phyloP scores from a whole-genome alignment of 2,888 invertebrate species.

The Apoderus coryli region DNA sequence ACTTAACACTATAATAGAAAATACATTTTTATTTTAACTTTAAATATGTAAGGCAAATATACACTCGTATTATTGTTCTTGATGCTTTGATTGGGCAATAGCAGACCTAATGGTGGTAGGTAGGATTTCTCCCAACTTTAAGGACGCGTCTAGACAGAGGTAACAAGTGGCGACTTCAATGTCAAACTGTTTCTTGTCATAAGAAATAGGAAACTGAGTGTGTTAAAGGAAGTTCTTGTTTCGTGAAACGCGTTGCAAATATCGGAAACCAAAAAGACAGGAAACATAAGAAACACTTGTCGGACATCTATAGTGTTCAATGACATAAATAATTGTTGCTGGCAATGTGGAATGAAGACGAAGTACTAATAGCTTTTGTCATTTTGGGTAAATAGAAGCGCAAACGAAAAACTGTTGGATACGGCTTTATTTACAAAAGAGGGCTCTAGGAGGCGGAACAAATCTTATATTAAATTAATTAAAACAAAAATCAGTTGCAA shows the following conservation, averaged over 20 bases:
- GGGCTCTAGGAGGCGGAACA: conserved; percentile 2
- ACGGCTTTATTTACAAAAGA: conserved; percentile 1
- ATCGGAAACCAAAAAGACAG: not conserved
- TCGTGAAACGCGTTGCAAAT: conserved; percentile 3
- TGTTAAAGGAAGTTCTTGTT: conserved; percentile 1
- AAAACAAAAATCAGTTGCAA: conserved; percentile 2
- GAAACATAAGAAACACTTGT: conserved; percentile 1
- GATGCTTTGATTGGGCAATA: no score
- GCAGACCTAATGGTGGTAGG: no score
- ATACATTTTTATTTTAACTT: no score
- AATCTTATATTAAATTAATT: conserved; percentile 2
- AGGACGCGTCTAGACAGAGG: no score
- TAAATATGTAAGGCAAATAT: no score
- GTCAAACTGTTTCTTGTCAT: not conserved
- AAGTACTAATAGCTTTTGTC: conserved; percentile 2
- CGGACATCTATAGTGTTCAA: conserved; percentile 3
- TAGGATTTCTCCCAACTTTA: no score
- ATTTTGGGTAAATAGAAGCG: conserved; percentile 3
- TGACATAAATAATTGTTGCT: conserved; percentile 3
- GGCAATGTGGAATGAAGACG: conserved; percentile 1
- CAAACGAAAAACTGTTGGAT: conserved; percentile 1
- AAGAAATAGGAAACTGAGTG: conserved; percentile 2
- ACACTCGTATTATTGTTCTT: no score
- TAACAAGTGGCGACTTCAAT: conserved; percentile 3
- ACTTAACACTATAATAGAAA: no score